phyloP scores from a whole-genome alignment of 2,797 vertebrate species.

The Oryzias sinensis region DNA sequence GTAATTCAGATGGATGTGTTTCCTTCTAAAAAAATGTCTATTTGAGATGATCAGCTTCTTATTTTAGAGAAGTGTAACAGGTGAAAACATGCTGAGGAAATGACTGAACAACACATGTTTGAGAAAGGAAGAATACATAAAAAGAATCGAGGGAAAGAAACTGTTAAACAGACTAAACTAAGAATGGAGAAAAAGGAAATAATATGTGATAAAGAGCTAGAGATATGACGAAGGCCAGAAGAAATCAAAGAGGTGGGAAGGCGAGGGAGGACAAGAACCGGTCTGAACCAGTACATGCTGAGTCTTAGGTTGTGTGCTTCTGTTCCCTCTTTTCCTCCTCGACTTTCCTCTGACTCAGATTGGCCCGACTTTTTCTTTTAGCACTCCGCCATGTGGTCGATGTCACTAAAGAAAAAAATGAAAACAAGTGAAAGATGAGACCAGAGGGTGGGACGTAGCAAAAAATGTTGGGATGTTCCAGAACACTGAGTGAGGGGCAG shows the following conservation, averaged over 20 bases:
- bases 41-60: not conserved
- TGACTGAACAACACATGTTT: not conserved
- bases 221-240: constrained; percentile 19
- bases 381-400: constrained; percentile 55
- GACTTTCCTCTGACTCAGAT: constrained; percentile 63
- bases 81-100: not conserved
- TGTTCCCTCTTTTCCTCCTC: constrained; percentile 33
- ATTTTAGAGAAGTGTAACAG: not conserved
- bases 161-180: constrained; percentile 16
- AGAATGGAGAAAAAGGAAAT: constrained; percentile 12
- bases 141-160: not conserved
- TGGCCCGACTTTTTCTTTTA: constrained; percentile 57
- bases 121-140: not conserved
- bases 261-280: constrained; percentile 65
- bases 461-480: constrained; percentile 4
- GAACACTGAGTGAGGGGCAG: constrained; percentile 10
- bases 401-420: constrained; percentile 62
- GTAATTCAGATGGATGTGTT: not conserved
- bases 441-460: not conserved
- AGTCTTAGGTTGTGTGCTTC: constrained; percentile 58
- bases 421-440: constrained; percentile 56
- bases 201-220: constrained; percentile 22
- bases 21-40: not conserved
- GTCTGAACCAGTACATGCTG: constrained; percentile 77
- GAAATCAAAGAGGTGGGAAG: constrained; percentile 6